A percentile compares a stretch with the other conserved stretches of the same genome.
Conservation (phyloP, 2,797 vertebrate species). For the Staurois parvus region DNA sequence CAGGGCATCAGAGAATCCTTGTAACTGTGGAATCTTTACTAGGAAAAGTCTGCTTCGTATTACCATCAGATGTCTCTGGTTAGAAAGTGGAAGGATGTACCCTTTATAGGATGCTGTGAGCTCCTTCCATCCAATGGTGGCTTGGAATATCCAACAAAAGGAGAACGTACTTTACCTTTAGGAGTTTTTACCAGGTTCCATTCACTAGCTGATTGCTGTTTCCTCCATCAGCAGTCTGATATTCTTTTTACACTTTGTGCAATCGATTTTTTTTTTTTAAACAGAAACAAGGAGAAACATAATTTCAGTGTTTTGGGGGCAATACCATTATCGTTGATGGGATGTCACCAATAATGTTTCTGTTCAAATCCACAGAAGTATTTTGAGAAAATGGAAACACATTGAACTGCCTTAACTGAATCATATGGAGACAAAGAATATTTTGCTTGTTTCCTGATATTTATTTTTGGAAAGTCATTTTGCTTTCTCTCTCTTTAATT, state of each 20-base stretch:
- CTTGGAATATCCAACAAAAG: slow-evolving; percentile 71
- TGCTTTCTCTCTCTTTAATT: background rate
- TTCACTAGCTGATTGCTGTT: slow-evolving; percentile 64
- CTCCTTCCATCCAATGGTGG: slow-evolving; percentile 67
- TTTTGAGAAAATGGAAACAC: slow-evolving; percentile 7
- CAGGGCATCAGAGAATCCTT: slow-evolving; percentile 68
- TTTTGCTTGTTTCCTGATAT: background rate
- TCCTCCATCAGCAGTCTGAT: slow-evolving; percentile 68
- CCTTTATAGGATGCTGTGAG: slow-evolving; percentile 70
- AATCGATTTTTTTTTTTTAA: slow-evolving; percentile 54
- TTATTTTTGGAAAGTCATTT: slow-evolving; percentile 4
- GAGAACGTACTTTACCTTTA: slow-evolving; percentile 62
- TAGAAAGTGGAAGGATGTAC: slow-evolving; percentile 63
- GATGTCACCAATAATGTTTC: background rate
- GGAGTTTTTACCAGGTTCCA: slow-evolving; percentile 65
- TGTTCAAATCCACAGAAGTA: background rate
- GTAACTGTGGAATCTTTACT: slow-evolving; percentile 68
- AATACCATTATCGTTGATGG: background rate
- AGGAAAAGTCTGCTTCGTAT: slow-evolving; percentile 62
- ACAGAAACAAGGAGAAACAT: slow-evolving; percentile 6
- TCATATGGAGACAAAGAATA: background rate
- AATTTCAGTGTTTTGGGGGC: slow-evolving; percentile 33
- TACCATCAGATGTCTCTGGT: slow-evolving; percentile 58
- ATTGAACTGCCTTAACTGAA: slow-evolving; percentile 21
- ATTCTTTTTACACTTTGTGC: slow-evolving; percentile 45